Evolutionary conservation across 2,888 invertebrate species (phyloP).

Genomic region (Pimpla rufipes): DNA sequence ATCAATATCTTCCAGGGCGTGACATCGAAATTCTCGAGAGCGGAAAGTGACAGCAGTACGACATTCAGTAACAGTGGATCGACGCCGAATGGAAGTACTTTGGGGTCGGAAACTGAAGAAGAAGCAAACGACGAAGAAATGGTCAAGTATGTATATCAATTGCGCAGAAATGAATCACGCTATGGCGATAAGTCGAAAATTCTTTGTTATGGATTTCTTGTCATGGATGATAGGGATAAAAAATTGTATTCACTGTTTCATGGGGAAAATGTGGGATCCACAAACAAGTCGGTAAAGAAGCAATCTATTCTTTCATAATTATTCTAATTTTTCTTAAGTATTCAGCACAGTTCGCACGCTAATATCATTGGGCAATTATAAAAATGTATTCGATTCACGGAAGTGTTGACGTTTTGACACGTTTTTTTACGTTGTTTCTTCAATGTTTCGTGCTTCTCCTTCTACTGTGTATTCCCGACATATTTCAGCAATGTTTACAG

Average conservation of each 20-base stretch:
- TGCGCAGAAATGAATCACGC: too few species aligned
- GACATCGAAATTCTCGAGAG: constrained; percentile 77
- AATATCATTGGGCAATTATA: too few species aligned
- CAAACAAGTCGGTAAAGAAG: too few species aligned
- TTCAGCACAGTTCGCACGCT: too few species aligned
- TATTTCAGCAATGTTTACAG: constrained; percentile 46
- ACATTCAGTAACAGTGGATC: constrained; percentile 86
- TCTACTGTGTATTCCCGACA: constrained; percentile 15
- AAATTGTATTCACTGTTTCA: too few species aligned
- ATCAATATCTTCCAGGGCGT: constrained; percentile 73
- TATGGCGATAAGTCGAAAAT: neutral
- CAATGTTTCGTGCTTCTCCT: neutral
- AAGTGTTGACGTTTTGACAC: too few species aligned
- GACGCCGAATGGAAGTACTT: constrained; percentile 83
- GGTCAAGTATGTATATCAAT: constrained; percentile 77
- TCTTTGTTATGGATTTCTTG: neutral
- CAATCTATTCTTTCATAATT: too few species aligned
- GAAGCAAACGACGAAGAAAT: constrained; percentile 82
- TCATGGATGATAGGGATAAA: neutral
- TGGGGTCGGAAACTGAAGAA: constrained; percentile 84
- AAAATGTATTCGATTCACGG: too few species aligned
- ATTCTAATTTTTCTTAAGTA: too few species aligned
- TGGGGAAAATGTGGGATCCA: too few species aligned
- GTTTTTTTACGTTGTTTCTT: constrained; percentile 5
- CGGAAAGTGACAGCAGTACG: constrained; percentile 84